Conservation (phyloP, 2,113 vertebrate species). For the Rhabdornis inornatus region DNA sequence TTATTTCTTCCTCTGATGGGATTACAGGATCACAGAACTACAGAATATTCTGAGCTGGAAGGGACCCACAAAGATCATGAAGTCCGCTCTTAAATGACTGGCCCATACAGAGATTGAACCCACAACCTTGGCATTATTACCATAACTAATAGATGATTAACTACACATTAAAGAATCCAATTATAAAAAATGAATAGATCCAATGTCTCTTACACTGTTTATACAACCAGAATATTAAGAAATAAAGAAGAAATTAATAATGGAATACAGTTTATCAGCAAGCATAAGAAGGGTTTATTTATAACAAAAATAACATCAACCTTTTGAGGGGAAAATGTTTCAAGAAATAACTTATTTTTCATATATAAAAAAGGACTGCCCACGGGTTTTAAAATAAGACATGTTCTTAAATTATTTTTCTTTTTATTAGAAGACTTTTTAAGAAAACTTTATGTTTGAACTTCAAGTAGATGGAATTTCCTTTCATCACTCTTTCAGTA, state of each 20-base stretch:
- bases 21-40: background rate
- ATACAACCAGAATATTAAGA: background rate
- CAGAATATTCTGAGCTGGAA: background rate
- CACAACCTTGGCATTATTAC: background rate
- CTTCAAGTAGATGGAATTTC: background rate
- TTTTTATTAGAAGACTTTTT: background rate
- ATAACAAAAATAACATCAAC: background rate
- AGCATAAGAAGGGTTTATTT: background rate
- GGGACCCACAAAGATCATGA: accelerated
- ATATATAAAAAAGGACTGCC: background rate
- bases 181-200: background rate
- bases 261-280: background rate
- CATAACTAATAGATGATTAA: background rate
- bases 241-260: background rate
- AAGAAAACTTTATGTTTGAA: background rate
- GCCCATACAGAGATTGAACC: background rate
- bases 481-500: background rate
- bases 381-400: background rate
- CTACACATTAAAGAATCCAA: background rate
- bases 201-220: background rate
- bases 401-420: background rate
- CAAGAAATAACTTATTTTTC: background rate
- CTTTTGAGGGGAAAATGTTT: background rate
- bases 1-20: background rate
- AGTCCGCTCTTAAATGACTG: background rate